Evolutionary conservation across 1,140 invertebrate genomes (phyloP).

Genomic region (Temnothorax curvispinosus): DNA sequence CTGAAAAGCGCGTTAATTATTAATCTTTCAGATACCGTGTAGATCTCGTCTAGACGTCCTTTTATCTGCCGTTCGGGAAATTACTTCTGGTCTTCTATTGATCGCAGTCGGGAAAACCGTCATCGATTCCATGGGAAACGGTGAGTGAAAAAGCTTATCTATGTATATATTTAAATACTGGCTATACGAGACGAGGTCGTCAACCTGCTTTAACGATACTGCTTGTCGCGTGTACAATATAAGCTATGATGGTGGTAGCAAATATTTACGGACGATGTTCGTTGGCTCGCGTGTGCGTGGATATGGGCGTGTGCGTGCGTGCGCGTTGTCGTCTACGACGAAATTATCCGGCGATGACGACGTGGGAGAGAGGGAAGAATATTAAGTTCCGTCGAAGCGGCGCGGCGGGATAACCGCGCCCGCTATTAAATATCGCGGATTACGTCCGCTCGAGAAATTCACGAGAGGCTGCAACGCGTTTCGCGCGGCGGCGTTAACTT

Average conservation of each 20-base stretch:
- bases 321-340: slow-evolving; percentile 2
- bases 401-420: slow-evolving; percentile 1
- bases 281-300: slow-evolving; percentile 9
- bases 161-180: slow-evolving; percentile 31
- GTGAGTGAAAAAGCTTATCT: slow-evolving; percentile 46
- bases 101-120: neutral
- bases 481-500: slow-evolving; percentile 23
- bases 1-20: neutral
- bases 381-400: slow-evolving; percentile 55
- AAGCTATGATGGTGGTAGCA: slow-evolving; percentile 43
- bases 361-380: slow-evolving; percentile 3
- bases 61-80: neutral
- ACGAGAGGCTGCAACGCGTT: slow-evolving; percentile 33
- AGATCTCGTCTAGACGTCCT: neutral
- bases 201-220: slow-evolving; percentile 37
- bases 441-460: slow-evolving; percentile 54
- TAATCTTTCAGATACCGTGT: neutral
- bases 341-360: slow-evolving; percentile 52
- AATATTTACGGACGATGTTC: slow-evolving; percentile 61
- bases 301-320: neutral
- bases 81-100: neutral
- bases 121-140: slow-evolving; percentile 15
- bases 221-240: slow-evolving; percentile 58
- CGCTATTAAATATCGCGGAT: slow-evolving; percentile 52
- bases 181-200: slow-evolving; percentile 49